Conservation (phyloP, 2,113 vertebrate species). For the Channa maculata region DNA sequence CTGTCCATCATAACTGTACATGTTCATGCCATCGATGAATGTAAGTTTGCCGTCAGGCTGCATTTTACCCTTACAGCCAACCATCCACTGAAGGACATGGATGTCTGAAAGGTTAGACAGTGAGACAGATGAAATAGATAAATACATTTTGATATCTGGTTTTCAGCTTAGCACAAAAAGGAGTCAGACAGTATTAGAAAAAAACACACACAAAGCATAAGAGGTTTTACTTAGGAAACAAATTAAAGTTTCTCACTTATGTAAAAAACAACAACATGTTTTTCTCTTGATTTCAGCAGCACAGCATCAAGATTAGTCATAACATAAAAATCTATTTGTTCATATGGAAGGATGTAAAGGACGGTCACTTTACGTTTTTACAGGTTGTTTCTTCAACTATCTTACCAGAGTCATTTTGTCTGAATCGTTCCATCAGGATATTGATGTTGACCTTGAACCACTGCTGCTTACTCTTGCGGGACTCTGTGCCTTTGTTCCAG, state of each 20-base stretch:
- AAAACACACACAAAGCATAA: too few species aligned
- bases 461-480: conserved; percentile 71
- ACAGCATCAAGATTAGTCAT: too few species aligned
- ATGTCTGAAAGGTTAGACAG: conserved; percentile 15
- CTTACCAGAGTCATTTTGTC: conserved; percentile 55
- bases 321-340: too few species aligned
- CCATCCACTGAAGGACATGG: conserved; percentile 74
- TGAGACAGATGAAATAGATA: not conserved
- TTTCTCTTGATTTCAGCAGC: too few species aligned
- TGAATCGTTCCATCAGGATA: conserved; percentile 63
- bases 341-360: too few species aligned
- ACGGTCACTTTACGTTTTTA: too few species aligned
- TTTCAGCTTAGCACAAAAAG: too few species aligned
- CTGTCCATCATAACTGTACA: conserved; percentile 71
- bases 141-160: too few species aligned
- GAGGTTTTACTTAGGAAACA: too few species aligned
- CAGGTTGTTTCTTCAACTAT: not conserved
- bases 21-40: conserved; percentile 32
- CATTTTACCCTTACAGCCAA: conserved; percentile 54
- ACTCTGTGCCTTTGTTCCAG: conserved; percentile 73
- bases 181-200: not conserved
- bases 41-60: fast-evolving
- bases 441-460: conserved; percentile 79
- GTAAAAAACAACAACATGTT: too few species aligned
- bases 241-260: too few species aligned